Evolutionary conservation across 2,888 invertebrate genomes (phyloP).

Genomic region (Neoaliturus tenellus): DNA sequence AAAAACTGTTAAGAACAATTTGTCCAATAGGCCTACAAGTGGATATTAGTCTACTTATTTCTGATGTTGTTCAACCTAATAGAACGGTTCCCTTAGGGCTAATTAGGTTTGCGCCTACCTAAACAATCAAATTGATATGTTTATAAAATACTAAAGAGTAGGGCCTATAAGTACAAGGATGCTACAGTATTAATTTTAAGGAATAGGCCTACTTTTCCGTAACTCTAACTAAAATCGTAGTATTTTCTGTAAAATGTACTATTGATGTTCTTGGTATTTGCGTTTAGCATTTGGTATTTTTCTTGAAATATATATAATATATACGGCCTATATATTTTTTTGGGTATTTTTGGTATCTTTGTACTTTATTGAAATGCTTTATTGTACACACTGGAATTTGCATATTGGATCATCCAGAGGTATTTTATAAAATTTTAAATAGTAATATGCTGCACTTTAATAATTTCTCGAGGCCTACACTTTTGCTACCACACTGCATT

Average conservation of each 20-base stretch:
- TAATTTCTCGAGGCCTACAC: neutral
- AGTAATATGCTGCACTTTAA: neutral
- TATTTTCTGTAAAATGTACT: neutral
- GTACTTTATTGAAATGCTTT: too few species aligned
- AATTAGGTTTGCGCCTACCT: neutral
- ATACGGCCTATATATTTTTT: too few species aligned
- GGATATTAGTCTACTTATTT: neutral
- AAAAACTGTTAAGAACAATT: too few species aligned
- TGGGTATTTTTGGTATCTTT: too few species aligned
- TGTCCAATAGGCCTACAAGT: neutral
- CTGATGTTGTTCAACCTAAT: neutral
- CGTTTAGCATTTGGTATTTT: neutral
- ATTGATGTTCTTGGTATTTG: neutral
- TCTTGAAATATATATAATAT: too few species aligned
- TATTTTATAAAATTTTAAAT: neutral
- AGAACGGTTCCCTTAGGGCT: neutral
- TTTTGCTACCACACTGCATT: neutral
- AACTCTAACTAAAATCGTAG: neutral
- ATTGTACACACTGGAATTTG: neutral
- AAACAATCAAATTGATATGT: neutral
- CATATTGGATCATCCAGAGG: neutral
- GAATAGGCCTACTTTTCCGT: neutral
- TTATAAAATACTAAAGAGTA: neutral
- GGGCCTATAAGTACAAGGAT: neutral
- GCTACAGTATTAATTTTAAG: neutral